These are phyloP conservation scores for Cylloceria caligata DNA, from an alignment of 2,888 invertebrate genomes.

Conservation along the genomic window DNA sequence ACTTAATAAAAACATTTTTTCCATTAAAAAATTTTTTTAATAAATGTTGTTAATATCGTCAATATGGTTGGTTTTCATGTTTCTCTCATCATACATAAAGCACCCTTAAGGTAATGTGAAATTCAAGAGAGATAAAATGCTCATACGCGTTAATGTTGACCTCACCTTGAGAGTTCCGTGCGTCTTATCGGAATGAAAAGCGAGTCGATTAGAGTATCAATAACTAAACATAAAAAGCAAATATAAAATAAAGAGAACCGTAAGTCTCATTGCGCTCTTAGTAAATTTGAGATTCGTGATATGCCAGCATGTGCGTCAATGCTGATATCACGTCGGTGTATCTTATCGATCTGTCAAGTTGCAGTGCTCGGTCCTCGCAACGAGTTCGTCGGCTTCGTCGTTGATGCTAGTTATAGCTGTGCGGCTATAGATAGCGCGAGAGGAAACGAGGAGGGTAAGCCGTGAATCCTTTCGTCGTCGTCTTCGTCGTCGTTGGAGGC, in stretches of 20 bases:
- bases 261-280: slow-evolving; percentile 25
- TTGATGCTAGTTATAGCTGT: neutral
- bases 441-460: neutral
- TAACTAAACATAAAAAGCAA: neutral
- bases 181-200: neutral
- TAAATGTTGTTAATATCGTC: no score
- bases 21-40: no score
- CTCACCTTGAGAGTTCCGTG: neutral
- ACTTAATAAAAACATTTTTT: no score
- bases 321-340: slow-evolving; percentile 73
- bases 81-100: no score
- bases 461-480: slow-evolving; percentile 2
- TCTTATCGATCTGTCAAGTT: slow-evolving; percentile 73
- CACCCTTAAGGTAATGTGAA: no score
- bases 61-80: no score
- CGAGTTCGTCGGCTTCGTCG: slow-evolving; percentile 54
- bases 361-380: neutral
- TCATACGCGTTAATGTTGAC: neutral
- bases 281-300: slow-evolving; percentile 57
- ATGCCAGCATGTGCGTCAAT: slow-evolving; percentile 75
- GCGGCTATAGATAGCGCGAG: slow-evolving; percentile 7
- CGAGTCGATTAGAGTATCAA: neutral
- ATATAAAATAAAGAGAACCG: neutral
- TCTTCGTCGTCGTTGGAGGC: neutral
- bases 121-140: no score